These are phyloP conservation scores for Chymomyza procnemis DNA, from an alignment of 2,888 invertebrate species.

Conservation along the genomic window DNA sequence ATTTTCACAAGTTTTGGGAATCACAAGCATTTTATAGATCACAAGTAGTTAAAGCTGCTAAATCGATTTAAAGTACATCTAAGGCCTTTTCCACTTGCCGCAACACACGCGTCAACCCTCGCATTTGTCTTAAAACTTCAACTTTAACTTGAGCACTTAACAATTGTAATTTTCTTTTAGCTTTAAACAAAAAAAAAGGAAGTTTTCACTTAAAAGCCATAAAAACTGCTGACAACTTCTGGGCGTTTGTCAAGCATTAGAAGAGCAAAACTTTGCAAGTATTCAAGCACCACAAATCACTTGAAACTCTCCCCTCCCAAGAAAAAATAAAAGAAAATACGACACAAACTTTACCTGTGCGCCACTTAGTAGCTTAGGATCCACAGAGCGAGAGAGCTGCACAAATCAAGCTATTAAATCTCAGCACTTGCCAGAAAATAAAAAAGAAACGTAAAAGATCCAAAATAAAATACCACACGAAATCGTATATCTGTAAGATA, in stretches of 20 bases:
- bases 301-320: slow-evolving; percentile 54
- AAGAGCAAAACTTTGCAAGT: slow-evolving; percentile 53
- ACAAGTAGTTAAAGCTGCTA: no score
- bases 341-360: slow-evolving; percentile 28
- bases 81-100: no score
- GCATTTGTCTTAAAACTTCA: no score
- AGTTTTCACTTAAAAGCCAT: slow-evolving; percentile 1
- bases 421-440: slow-evolving; percentile 48
- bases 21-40: no score
- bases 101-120: no score
- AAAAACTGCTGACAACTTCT: slow-evolving; percentile 9
- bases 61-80: no score
- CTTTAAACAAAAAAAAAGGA: background rate
- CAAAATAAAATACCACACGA: slow-evolving; percentile 12
- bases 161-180: background rate
- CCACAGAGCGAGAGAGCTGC: slow-evolving; percentile 1
- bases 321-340: slow-evolving; percentile 15
- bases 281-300: slow-evolving; percentile 67
- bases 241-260: background rate
- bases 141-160: background rate
- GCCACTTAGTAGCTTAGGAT: slow-evolving; percentile 58
- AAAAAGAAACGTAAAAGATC: background rate
- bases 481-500: slow-evolving; percentile 64
- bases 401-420: slow-evolving; percentile 61
- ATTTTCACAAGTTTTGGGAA: no score